Base-by-base conservation (phyloP, 2,888 invertebrate genomes). In the Argyresthia goedartella region DNA sequence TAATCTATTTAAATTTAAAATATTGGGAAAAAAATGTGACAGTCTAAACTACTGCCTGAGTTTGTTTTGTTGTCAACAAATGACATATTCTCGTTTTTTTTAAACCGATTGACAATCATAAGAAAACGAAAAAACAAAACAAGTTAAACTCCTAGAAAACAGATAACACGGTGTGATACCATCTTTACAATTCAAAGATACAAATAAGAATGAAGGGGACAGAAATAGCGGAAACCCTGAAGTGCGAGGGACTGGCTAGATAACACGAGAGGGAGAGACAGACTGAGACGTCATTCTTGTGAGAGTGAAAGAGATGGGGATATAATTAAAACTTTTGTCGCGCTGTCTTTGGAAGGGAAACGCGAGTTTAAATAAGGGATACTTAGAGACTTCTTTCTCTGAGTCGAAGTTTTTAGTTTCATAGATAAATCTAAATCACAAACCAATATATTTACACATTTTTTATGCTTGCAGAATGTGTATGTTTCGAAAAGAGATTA, bases 261-360 rank as follows among this genome's bases (percentile, higher is more conserved):
- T 59, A 55, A 57, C 46, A 65, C 66, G 58, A 11, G 64, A 61
- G 68, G 65, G 49, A 55, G 59, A 54, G 42, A 48, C 45, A 59
- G 51, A 50, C 35, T n/a, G n/a, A n/a, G n/a, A 50, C 15, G 46
- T 35, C 58, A 56, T 55, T 56, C 44, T 54, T 53, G 6, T n/a
- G 55, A 10, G 79, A 53, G 60, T 1, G 69, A 80, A 56, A 1
- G 71, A 60, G 76, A 76, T 39, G 52, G 72, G 56, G 60, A 82
- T 85, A 85, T 82, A 84, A 84, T 85, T 82, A 85, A 85, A 85
- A 85, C 76, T 85, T 84, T 85, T 81, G 82, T 84, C 84, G 84
- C 81, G 76, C 77, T 69, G 73, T 76, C 76, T 81, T 79, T 76
- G 75, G 67, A 76, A 78, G 81, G 81, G 79, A 76, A 78, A 73